These are phyloP conservation scores for Typhlomys cinereus DNA, from an alignment of 2,113 vertebrate genomes.

Conservation along the genomic window DNA sequence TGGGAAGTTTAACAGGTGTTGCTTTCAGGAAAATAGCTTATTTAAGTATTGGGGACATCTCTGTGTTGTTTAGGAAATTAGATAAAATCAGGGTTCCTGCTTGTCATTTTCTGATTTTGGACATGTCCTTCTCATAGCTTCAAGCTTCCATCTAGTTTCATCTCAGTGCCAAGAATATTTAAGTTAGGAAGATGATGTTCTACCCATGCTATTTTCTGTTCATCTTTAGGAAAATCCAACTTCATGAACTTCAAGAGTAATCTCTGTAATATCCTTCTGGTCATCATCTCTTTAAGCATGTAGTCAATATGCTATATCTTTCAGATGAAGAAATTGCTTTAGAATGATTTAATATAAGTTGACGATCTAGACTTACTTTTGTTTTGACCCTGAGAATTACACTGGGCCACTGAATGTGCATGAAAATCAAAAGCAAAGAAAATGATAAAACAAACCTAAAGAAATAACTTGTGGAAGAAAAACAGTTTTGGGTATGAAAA, in stretches of 20 bases:
- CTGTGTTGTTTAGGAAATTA: neutral
- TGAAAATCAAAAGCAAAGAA: neutral
- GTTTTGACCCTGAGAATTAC: neutral
- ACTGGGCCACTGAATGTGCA: neutral
- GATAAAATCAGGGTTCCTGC: neutral
- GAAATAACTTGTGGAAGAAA: neutral
- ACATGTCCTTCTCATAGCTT: neutral
- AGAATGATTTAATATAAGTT: constrained; percentile 9
- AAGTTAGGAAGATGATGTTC: neutral
- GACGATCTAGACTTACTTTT: constrained; percentile 13
- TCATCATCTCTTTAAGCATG: neutral
- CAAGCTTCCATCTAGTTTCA: neutral
- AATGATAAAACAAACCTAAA: neutral
- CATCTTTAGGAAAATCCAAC: neutral
- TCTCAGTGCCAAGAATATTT: neutral
- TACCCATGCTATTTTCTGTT: neutral
- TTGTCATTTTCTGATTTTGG: neutral
- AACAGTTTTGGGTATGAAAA: neutral
- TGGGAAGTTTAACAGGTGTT: neutral
- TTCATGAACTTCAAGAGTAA: neutral
- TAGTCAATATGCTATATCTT: neutral
- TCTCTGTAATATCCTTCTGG: neutral
- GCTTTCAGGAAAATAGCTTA: neutral
- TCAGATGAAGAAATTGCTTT: neutral
- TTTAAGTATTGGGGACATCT: neutral